Evolutionary conservation across 2,113 vertebrate genomes (phyloP).

Genomic region (Oceanites oceanicus): DNA sequence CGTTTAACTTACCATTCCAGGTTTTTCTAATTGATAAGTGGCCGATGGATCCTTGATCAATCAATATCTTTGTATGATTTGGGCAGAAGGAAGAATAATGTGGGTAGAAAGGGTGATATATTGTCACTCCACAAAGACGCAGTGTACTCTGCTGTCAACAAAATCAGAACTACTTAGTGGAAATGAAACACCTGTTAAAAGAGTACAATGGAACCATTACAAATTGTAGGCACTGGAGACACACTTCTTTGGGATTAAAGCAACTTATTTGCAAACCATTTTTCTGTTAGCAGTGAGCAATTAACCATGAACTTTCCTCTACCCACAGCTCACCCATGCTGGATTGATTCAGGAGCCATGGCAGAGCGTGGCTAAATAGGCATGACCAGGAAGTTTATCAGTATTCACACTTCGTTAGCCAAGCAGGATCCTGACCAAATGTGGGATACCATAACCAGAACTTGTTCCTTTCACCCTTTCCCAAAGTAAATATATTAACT

Average conservation of each 20-base stretch:
- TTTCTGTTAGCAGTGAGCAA: constrained; percentile 24
- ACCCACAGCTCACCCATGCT: not conserved
- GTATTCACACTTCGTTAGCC: not conserved
- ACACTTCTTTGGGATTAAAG: not conserved
- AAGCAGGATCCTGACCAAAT: not conserved
- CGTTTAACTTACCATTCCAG: not conserved
- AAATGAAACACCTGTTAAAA: constrained; percentile 38
- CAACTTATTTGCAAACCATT: constrained; percentile 29
- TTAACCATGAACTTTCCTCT: not conserved
- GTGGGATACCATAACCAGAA: not conserved
- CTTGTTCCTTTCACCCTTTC: not conserved
- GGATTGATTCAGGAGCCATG: not conserved
- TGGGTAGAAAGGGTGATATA: not conserved
- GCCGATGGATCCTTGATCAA: not conserved
- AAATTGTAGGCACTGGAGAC: not conserved
- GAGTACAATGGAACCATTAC: constrained; percentile 1
- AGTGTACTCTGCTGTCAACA: not conserved
- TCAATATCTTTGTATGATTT: not conserved
- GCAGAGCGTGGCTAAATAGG: not conserved
- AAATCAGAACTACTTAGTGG: not conserved
- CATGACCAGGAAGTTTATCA: not conserved
- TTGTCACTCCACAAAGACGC: not conserved
- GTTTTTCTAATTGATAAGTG: not conserved
- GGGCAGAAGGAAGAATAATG: not conserved
- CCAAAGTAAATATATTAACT: not conserved